These are phyloP conservation scores for Diarsia brunnea DNA, from an alignment of 2,888 invertebrate genomes.

Conservation along the genomic window DNA sequence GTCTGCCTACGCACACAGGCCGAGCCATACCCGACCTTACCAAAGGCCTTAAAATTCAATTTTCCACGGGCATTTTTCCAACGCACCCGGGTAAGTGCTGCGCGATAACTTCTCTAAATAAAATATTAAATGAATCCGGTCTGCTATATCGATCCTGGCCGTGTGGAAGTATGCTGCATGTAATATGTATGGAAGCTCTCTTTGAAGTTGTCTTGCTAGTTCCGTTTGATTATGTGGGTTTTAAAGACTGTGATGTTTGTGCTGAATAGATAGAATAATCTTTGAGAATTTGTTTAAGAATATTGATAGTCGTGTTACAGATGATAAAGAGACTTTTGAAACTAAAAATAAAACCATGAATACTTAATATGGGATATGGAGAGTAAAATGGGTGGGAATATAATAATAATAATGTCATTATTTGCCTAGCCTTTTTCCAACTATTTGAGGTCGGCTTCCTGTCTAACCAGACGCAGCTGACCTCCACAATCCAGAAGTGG, in stretches of 20 bases:
- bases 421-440: no score
- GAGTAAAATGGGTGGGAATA: neutral
- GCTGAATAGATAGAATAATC: neutral
- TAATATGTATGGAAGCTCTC: slow-evolving; percentile 54
- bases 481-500: no score
- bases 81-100: slow-evolving; percentile 31
- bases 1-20: slow-evolving; percentile 16
- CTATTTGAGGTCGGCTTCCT: no score
- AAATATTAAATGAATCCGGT: slow-evolving; percentile 68
- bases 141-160: slow-evolving; percentile 63
- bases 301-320: neutral
- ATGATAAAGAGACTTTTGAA: neutral
- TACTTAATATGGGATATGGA: neutral
- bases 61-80: slow-evolving; percentile 60
- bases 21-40: slow-evolving; percentile 13
- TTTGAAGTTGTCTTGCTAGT: slow-evolving; percentile 27
- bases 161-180: slow-evolving; percentile 46
- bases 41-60: slow-evolving; percentile 64
- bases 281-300: neutral
- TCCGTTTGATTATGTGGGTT: slow-evolving; percentile 1
- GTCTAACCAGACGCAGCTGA: no score
- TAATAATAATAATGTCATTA: no score
- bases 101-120: slow-evolving; percentile 67
- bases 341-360: neutral
- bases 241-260: neutral